Evolutionary conservation across 2,888 invertebrate species (phyloP), one percentile per base, ranked within the genome.

Genomic region (Trilocha varians): DNA sequence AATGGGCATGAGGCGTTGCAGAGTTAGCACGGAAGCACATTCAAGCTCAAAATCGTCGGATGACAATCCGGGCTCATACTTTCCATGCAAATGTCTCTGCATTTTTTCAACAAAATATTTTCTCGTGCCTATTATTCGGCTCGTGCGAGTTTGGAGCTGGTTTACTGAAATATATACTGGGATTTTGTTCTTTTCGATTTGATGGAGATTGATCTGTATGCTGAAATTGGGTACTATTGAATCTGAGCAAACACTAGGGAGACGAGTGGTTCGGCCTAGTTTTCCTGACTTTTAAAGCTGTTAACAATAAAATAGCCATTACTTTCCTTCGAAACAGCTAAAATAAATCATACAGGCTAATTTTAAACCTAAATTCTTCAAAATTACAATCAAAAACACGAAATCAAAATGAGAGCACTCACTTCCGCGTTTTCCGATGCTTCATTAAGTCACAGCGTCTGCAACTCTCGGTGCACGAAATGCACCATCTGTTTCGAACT

Each of bases 1-100:
- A 65, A 66, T 55, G 55, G 59, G 58, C 59, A 63, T 65, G 70
- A 65, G 50, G 52, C 62, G 48, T 47, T 59, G 50, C 51, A 53
- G 43, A 40, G 44, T 45, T 37, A 42, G 48, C 42, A 42, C 41
- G 41, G 45, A 45, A 47, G 54, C 52, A 58, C 52, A 50, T 52
- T 58, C 61, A 50, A 46, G 57, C 53, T 52, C 53, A 43, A 62
- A 64, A 62, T 57, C 49, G 59, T 59, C 53, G 56, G 62, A 60
- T 59, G 57, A 57, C 60, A 55, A 55, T 56, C 40, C 41, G 9
- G 35, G 42, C 47, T 54, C 51, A 53, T 61, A 47, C 46, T 47
- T 41, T 25, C 38, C 42, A 32, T 43, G 41, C 33, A 36, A 42
- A 48, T 42, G 42, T 39, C 32, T 33, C 43, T 46, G 57, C 51